A percentile compares a stretch with the other conserved stretches of the same genome.
phyloP scores from a whole-genome alignment of 2,888 invertebrate genomes.

The Cepaea hortensis region DNA sequence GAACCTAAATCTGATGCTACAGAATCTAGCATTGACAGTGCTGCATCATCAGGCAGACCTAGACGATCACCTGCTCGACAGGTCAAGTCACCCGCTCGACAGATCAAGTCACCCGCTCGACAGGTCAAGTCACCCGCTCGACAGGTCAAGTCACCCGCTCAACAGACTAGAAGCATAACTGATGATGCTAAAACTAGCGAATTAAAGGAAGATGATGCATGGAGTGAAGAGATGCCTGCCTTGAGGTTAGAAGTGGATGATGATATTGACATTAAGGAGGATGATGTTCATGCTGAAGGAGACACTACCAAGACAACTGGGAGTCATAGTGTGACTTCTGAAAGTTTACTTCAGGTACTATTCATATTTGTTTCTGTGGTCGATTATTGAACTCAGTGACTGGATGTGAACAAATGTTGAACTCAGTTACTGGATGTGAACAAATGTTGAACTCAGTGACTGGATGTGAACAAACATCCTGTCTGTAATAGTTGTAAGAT shows the following conservation, averaged over 20 bases:
- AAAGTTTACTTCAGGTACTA: background rate
- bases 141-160: background rate
- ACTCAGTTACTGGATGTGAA: no score
- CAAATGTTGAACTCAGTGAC: no score
- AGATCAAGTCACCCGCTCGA: background rate
- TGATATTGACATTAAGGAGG: background rate
- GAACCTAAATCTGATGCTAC: background rate
- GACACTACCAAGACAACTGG: background rate
- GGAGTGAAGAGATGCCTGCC: slow-evolving; percentile 38
- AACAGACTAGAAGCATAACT: background rate
- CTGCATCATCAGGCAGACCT: slow-evolving; percentile 16
- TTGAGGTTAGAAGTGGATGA: slow-evolving; percentile 37
- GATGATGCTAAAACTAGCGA: background rate
- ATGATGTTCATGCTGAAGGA: background rate
- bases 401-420: background rate
- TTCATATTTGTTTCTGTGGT: background rate
- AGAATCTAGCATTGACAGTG: background rate
- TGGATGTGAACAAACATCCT: no score
- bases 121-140: background rate
- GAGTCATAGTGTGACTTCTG: background rate
- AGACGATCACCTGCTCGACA: slow-evolving; percentile 2
- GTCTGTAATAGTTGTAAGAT: no score
- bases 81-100: background rate
- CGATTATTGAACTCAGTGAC: background rate
- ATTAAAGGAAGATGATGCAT: background rate